Evolutionary conservation across 2,113 vertebrate species (phyloP).

Genomic region (Gymnogyps californianus): DNA sequence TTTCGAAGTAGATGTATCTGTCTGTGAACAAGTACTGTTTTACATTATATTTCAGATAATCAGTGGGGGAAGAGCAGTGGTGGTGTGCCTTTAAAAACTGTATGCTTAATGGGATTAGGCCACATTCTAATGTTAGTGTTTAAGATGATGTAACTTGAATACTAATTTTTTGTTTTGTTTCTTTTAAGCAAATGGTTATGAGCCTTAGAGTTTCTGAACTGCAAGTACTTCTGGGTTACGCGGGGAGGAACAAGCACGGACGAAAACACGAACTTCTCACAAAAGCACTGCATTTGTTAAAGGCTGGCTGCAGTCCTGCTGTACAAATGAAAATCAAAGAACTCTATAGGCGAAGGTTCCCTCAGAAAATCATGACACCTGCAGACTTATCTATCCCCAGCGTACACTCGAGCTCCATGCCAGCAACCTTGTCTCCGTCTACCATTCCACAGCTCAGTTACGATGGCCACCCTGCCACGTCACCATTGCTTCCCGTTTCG

Average conservation of each 20-base stretch:
- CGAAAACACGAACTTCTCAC: conserved; percentile 99
- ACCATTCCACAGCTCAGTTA: conserved; percentile 88
- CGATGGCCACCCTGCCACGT: conserved; percentile 87
- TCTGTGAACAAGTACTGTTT: neutral
- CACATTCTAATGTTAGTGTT: neutral
- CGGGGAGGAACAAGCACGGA: conserved; percentile 97
- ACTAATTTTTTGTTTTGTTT: conserved; percentile 48
- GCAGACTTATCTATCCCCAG: conserved; percentile 87
- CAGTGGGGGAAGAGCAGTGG: neutral
- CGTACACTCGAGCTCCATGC: conserved; percentile 88
- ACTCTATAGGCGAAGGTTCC: conserved; percentile 94
- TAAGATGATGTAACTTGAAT: neutral
- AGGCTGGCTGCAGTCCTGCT: conserved; percentile 95
- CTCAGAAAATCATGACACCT: conserved; percentile 93
- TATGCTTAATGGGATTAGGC: neutral
- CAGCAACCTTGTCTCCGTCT: conserved; percentile 82
- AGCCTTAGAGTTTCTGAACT: conserved; percentile 99
- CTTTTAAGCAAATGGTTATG: conserved; percentile 99
- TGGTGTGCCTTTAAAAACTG: neutral
- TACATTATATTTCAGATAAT: neutral
- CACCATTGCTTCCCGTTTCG: conserved; percentile 90
- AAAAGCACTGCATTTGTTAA: conserved; percentile 94
- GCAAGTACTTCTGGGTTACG: conserved; percentile 98
- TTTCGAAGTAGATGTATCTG: neutral
- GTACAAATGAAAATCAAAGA: conserved; percentile 99